Evolutionary conservation across 2,888 invertebrate genomes (phyloP).

Genomic region (Entomobrya multifasciata): DNA sequence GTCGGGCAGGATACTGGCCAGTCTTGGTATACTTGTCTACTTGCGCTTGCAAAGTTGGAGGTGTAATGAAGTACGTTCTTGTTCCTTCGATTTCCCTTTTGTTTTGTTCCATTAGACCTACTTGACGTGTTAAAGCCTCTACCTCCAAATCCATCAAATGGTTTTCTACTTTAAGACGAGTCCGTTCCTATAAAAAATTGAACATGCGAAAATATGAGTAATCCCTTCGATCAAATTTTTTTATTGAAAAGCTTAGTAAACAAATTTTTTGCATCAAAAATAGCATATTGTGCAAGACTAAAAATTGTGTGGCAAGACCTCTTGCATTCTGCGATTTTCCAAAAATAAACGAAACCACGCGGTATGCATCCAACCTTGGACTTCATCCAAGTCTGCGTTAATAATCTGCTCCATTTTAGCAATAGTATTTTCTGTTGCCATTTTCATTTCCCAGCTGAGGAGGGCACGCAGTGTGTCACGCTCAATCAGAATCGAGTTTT

Average conservation of each 20-base stretch:
- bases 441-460: conserved; percentile 77
- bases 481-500: conserved; percentile 74
- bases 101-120: conserved; percentile 72
- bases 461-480: conserved; percentile 75
- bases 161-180: conserved; percentile 74
- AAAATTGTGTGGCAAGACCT: conserved; percentile 59
- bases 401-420: conserved; percentile 77
- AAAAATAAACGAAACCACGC: conserved; percentile 78
- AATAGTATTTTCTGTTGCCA: conserved; percentile 74
- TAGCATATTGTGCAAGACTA: not conserved
- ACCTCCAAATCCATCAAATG: conserved; percentile 77
- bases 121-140: conserved; percentile 73
- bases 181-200: conserved; percentile 72
- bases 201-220: not conserved
- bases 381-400: conserved; percentile 75
- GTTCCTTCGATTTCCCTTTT: conserved; percentile 73
- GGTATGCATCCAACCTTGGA: conserved; percentile 75
- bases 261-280: not conserved
- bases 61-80: conserved; percentile 71
- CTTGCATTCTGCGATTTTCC: conserved; percentile 75
- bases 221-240: not conserved
- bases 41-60: conserved; percentile 58
- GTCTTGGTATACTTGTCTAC: conserved; percentile 67
- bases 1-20: conserved; percentile 46
- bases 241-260: not conserved